phyloP scores from a whole-genome alignment of 1,140 invertebrate species.

The Bombus consobrinus region DNA sequence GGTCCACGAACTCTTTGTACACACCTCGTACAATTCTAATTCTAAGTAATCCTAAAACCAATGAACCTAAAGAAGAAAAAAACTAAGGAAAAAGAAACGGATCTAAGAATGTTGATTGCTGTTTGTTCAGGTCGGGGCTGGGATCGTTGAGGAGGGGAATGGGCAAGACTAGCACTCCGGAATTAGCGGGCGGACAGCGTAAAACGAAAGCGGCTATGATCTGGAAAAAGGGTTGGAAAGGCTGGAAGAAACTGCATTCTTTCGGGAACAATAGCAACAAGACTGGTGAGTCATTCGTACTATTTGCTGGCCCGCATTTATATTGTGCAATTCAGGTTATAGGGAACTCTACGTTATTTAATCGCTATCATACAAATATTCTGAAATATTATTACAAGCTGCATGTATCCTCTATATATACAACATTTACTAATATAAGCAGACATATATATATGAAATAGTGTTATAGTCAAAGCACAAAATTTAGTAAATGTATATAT shows the following conservation, averaged over 20 bases:
- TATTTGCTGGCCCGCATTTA: neutral
- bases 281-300: conserved; percentile 70
- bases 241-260: conserved; percentile 90
- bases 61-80: neutral
- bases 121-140: conserved; percentile 74
- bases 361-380: neutral
- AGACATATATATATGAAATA: neutral
- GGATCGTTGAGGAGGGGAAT: conserved; percentile 77
- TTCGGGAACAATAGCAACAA: conserved; percentile 87
- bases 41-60: neutral
- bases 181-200: conserved; percentile 63
- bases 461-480: neutral
- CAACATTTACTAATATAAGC: neutral
- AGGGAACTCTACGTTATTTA: no score
- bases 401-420: neutral
- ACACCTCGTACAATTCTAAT: neutral
- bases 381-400: neutral
- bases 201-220: conserved; percentile 80
- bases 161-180: conserved; percentile 68
- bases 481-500: neutral
- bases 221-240: conserved; percentile 86
- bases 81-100: neutral
- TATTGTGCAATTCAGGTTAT: neutral
- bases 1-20: neutral
- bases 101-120: conserved; percentile 1